Evolutionary conservation across 2,113 vertebrate species (phyloP).

Genomic region (Falco punctatus): DNA sequence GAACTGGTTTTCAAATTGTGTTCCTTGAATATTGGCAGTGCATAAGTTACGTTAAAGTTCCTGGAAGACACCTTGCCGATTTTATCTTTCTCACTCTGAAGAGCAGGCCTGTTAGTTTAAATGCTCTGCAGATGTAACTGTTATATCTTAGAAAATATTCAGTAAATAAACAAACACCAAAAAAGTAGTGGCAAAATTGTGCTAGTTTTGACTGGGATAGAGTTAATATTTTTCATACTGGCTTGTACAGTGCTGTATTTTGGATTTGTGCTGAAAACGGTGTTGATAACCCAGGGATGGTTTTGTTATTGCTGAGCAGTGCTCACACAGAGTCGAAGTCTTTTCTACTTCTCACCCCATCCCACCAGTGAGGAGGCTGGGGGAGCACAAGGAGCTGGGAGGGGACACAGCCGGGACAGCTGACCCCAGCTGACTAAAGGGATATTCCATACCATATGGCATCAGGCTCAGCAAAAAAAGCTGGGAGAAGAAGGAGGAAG

Average conservation of each 20-base stretch:
- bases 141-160: not conserved
- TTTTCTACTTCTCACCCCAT: not conserved
- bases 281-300: not conserved
- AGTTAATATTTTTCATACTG: not conserved
- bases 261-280: not conserved
- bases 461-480: not conserved
- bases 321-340: not conserved
- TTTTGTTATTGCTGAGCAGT: not conserved
- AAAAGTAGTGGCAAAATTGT: not conserved
- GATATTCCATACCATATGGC: not conserved
- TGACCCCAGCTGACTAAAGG: not conserved
- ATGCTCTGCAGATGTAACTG: not conserved
- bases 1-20: not conserved
- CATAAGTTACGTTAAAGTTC: not conserved
- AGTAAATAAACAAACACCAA: not conserved
- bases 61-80: not conserved
- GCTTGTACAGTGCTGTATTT: not conserved
- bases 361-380: fast-evolving
- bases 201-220: not conserved
- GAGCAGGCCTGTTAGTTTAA: not conserved
- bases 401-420: not conserved
- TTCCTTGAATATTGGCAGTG: not conserved
- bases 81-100: not conserved
- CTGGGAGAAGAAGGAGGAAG: not conserved
- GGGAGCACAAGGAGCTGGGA: not conserved